Evolutionary conservation across 2,888 invertebrate species (phyloP).

Genomic region (Andrena camellia): DNA sequence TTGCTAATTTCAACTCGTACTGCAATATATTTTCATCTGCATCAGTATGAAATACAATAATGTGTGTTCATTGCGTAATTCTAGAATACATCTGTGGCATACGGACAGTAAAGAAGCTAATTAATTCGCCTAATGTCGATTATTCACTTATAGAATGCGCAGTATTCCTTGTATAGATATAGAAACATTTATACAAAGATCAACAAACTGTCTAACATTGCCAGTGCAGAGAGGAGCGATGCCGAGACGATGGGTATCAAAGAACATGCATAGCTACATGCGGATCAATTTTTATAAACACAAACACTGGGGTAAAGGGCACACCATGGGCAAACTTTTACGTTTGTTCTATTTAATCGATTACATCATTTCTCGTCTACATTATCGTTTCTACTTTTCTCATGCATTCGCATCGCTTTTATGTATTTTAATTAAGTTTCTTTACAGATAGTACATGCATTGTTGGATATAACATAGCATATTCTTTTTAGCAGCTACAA

Average conservation of each 20-base stretch:
- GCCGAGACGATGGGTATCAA: conserved; percentile 53
- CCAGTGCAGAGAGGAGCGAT: conserved; percentile 35
- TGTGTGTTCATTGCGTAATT: conserved; percentile 15
- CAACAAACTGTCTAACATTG: conserved; percentile 46
- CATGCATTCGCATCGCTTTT: conserved; percentile 53
- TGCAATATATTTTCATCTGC: conserved; percentile 1
- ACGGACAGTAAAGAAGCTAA: conserved; percentile 26
- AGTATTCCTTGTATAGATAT: conserved; percentile 44
- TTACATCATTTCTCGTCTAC: conserved; percentile 62
- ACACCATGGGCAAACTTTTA: conserved; percentile 56
- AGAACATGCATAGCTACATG: conserved; percentile 55
- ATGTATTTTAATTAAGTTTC: conserved; percentile 53
- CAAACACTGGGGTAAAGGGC: conserved; percentile 83
- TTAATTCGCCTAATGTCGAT: conserved; percentile 26
- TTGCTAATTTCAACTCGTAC: neutral
- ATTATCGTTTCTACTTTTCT: conserved; percentile 36
- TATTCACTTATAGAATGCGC: conserved; percentile 48
- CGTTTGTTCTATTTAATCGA: conserved; percentile 57
- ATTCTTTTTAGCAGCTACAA: conserved; percentile 46
- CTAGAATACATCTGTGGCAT: neutral
- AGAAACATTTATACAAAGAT: conserved; percentile 50
- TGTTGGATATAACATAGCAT: conserved; percentile 41
- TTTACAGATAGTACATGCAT: conserved; percentile 50
- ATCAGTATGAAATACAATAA: conserved; percentile 22
- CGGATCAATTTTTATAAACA: conserved; percentile 69